phyloP scores from a whole-genome alignment of 1,140 invertebrate genomes.

The Nebria ingens region DNA sequence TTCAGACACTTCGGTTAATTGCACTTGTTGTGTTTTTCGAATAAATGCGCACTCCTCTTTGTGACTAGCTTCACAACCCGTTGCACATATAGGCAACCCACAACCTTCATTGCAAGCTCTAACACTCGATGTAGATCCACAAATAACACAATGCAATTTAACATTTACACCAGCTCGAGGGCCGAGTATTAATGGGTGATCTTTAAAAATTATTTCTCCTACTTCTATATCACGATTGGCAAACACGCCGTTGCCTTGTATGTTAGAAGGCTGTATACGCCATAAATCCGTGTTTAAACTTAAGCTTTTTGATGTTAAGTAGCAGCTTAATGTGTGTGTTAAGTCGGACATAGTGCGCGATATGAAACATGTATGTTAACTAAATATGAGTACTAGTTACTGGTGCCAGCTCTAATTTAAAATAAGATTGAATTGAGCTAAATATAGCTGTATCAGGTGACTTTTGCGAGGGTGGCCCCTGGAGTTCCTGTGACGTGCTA shows the following conservation, averaged over 20 bases:
- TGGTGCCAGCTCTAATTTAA: too few species aligned
- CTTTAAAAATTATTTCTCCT: constrained; percentile 53
- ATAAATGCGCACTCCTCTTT: constrained; percentile 45
- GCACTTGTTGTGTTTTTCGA: constrained; percentile 37
- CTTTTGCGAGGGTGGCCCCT: too few species aligned
- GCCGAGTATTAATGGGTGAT: constrained; percentile 49
- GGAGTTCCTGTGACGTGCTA: too few species aligned
- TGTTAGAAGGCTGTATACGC: constrained; percentile 28
- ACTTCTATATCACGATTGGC: constrained; percentile 45
- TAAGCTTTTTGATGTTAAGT: too few species aligned
- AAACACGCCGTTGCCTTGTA: constrained; percentile 52
- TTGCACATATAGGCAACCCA: constrained; percentile 44
- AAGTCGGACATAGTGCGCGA: too few species aligned
- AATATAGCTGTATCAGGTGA: too few species aligned
- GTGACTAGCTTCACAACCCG: constrained; percentile 42
- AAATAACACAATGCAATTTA: constrained; percentile 41
- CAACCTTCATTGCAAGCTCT: constrained; percentile 42
- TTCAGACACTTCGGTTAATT: constrained; percentile 38
- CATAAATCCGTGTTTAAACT: not conserved
- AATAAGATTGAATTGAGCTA: too few species aligned
- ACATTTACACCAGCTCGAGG: constrained; percentile 38
- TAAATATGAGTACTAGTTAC: too few species aligned
- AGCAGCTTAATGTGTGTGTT: too few species aligned
- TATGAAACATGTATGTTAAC: too few species aligned
- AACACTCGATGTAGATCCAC: constrained; percentile 35